These are phyloP conservation scores for Cheilosia pagana DNA, from an alignment of 2,888 invertebrate species.

Conservation along the genomic window DNA sequence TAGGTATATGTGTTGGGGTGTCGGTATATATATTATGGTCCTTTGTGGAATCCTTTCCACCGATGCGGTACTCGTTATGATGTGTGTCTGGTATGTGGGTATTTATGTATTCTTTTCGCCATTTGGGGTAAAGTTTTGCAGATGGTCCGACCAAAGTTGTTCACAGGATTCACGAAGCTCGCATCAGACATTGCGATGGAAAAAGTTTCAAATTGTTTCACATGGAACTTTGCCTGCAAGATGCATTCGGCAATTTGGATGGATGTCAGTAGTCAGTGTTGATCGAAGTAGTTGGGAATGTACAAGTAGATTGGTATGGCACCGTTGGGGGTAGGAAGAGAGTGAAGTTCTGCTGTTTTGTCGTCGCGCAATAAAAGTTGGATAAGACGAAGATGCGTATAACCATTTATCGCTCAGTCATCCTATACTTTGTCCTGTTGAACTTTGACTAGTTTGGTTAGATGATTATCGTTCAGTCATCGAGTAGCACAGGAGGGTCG, in stretches of 20 bases:
- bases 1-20: neutral
- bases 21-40: neutral
- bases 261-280: neutral
- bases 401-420: too few relatives aligned
- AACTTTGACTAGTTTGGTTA: too few relatives aligned
- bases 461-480: too few relatives aligned
- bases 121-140: constrained; percentile 29
- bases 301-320: neutral
- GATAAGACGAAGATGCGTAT: too few relatives aligned
- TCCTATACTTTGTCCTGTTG: too few relatives aligned
- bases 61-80: constrained; percentile 39
- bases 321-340: neutral
- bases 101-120: constrained; percentile 1
- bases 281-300: neutral
- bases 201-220: constrained; percentile 10
- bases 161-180: neutral
- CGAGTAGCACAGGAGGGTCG: too few relatives aligned
- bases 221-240: constrained; percentile 1
- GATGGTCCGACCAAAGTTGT: constrained; percentile 16
- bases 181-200: neutral
- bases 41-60: constrained; percentile 47
- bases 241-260: constrained; percentile 2
- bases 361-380: too few relatives aligned
- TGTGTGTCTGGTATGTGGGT: constrained; percentile 22
- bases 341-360: too few relatives aligned